Conservation (phyloP, 2,888 invertebrate species). For the Malthinus seriepunctatus region DNA sequence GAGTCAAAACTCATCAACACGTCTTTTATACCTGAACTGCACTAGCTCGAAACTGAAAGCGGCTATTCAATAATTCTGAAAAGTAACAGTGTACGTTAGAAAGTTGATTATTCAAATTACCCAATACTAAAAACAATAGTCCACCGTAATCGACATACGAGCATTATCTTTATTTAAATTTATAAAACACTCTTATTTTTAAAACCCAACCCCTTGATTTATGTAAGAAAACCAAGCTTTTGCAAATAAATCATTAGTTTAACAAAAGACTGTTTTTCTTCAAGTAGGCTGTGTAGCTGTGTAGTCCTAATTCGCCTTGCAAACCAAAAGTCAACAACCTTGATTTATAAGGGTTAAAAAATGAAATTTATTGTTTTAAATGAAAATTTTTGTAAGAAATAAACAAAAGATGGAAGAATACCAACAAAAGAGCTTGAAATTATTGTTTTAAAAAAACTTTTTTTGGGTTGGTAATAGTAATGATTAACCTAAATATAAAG, state of each 20-base stretch:
- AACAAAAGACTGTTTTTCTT: conserved; percentile 22
- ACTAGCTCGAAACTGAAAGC: too few relatives aligned
- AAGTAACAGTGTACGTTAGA: conserved; percentile 1
- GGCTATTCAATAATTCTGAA: too few relatives aligned
- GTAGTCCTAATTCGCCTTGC: conserved; percentile 16
- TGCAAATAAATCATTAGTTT: conserved; percentile 21
- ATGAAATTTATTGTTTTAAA: conserved; percentile 6
- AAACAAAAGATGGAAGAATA: too few relatives aligned
- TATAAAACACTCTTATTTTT: conserved; percentile 8
- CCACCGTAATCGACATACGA: too few relatives aligned
- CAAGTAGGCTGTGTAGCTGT: conserved; percentile 13
- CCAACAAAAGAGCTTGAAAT: too few relatives aligned
- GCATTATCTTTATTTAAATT: background rate
- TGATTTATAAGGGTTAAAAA: conserved; percentile 5
- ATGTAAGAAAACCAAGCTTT: conserved; percentile 12
- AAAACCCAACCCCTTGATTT: conserved; percentile 9
- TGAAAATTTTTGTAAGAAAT: background rate
- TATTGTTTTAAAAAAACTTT: too few relatives aligned
- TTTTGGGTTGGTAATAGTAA: too few relatives aligned
- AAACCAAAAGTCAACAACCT: conserved; percentile 22
- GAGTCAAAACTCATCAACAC: too few relatives aligned
- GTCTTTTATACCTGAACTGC: too few relatives aligned
- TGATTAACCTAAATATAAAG: too few relatives aligned
- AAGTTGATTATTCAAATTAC: conserved; percentile 1
- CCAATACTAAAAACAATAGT: too few relatives aligned